Evolutionary conservation across 2,888 invertebrate genomes (phyloP), one percentile per base, ranked within the genome.

Genomic region (Nemurella pictetii): DNA sequence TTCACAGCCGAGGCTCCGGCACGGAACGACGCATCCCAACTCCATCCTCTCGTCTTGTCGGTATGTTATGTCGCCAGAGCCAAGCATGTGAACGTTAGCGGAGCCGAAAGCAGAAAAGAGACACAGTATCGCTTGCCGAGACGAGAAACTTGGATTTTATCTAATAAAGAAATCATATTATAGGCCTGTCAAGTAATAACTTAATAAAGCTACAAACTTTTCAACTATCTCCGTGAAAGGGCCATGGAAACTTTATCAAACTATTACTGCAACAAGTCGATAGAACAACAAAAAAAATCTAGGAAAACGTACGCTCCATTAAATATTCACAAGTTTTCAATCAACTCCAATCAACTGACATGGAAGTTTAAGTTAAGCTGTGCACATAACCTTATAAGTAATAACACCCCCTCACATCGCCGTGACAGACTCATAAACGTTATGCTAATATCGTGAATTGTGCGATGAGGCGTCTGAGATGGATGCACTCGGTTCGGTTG

Each of bases 291-390:
- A 20, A 55, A 55, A 75, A 75, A 75, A 75, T 75, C 75, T 25
- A 75, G 2, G 75, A 5, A 75, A 75, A 75, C 15, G 28, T n/a
- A 75, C 7, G n/a, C n/a, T n/a, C 55, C 12, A 27, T 75, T 75
- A 75, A 78, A 27, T 78, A 78, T 78, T 27, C 30, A 78, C 30
- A 5, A 78, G 28, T 78, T 78, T 78, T 78, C 78, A 78, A 78
- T 78, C 78, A 78, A 15, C 7, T 78, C 30, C 30, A 78, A 78
- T 78, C 28, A 78, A 78, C 78, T 78, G 28, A n/a, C 28, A 30
- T 78, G 30, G 28, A 78, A 78, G 5, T 78, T 4, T 30, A 4
- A 78, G 27, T 27, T 9, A 73, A 73, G 27, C 27, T 20, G 20
- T 7, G 20, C 55, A 55, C 55, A 55, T 55, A 55, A n/a, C n/a